These are phyloP conservation scores for Tetramorium alpestre DNA, from an alignment of 1,140 invertebrate genomes.

Conservation along the genomic window DNA sequence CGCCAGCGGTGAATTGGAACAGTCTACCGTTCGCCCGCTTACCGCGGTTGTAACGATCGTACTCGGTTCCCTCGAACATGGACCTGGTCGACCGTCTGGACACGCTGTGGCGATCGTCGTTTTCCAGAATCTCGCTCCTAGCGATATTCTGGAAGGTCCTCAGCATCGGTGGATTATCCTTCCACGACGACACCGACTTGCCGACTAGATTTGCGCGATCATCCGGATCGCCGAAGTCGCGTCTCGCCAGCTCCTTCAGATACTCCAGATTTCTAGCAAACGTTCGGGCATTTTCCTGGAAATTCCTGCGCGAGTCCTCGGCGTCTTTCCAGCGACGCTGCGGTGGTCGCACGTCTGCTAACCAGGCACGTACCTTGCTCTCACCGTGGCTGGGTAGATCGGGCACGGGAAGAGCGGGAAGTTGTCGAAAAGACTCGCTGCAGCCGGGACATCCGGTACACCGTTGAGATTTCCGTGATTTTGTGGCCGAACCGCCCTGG, in stretches of 20 bases:
- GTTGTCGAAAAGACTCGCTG: slow-evolving; percentile 76
- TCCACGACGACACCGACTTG: slow-evolving; percentile 72
- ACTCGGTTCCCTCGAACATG: slow-evolving; percentile 80
- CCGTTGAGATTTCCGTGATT: slow-evolving; percentile 77
- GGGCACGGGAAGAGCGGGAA: slow-evolving; percentile 67
- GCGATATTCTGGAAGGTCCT: slow-evolving; percentile 78
- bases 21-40: not conserved
- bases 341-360: slow-evolving; percentile 89
- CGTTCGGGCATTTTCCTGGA: slow-evolving; percentile 75
- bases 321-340: slow-evolving; percentile 75
- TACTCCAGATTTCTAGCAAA: slow-evolving; percentile 78
- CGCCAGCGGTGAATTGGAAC: not conserved
- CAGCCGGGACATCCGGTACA: slow-evolving; percentile 90
- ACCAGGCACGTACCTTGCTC: slow-evolving; percentile 91
- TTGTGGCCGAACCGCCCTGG: slow-evolving; percentile 66
- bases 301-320: slow-evolving; percentile 69
- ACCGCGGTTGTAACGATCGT: slow-evolving; percentile 39
- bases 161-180: slow-evolving; percentile 75
- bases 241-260: slow-evolving; percentile 76
- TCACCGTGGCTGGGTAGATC: slow-evolving; percentile 85
- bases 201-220: slow-evolving; percentile 9
- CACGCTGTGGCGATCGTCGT: slow-evolving; percentile 77
- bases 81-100: slow-evolving; percentile 79
- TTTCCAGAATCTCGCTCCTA: slow-evolving; percentile 80
- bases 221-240: slow-evolving; percentile 68